These are phyloP conservation scores for Bombus cullumanus DNA, from an alignment of 1,140 invertebrate species.

Conservation along the genomic window DNA sequence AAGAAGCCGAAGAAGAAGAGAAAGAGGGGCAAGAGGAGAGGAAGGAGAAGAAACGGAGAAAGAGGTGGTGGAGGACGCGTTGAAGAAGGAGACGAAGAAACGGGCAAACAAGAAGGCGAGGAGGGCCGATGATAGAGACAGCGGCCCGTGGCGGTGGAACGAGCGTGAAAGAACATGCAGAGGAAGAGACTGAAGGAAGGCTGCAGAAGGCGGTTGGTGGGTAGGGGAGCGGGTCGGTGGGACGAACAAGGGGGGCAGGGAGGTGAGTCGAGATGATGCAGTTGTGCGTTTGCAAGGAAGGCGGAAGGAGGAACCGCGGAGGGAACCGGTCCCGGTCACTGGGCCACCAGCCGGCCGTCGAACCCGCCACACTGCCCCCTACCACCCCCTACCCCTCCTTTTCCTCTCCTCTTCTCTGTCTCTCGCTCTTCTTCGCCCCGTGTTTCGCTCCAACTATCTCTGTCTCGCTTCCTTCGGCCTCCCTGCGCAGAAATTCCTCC, in stretches of 20 bases:
- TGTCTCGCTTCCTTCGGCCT: slow-evolving; percentile 17
- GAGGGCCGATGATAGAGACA: slow-evolving; percentile 46
- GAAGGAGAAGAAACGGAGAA: slow-evolving; percentile 7
- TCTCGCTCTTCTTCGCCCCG: slow-evolving; percentile 29
- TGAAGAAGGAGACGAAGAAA: slow-evolving; percentile 24
- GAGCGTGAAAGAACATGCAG: slow-evolving; percentile 40
- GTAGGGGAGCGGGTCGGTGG: slow-evolving; percentile 51
- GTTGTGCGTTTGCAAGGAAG: slow-evolving; percentile 83
- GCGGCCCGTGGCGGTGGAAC: slow-evolving; percentile 2
- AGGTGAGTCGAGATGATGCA: slow-evolving; percentile 79
- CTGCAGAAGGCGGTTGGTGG: slow-evolving; percentile 35
- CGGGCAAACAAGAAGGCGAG: slow-evolving; percentile 9
- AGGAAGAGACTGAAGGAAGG: slow-evolving; percentile 45
- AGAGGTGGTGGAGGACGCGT: neutral
- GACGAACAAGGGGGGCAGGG: slow-evolving; percentile 47
- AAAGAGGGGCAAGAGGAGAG: neutral
- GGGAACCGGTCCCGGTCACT: slow-evolving; percentile 83
- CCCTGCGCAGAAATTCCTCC: neutral
- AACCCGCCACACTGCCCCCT: slow-evolving; percentile 79
- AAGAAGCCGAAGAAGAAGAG: slow-evolving; percentile 40
- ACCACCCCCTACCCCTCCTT: slow-evolving; percentile 63
- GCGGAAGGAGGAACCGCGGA: slow-evolving; percentile 82
- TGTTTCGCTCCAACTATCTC: slow-evolving; percentile 26
- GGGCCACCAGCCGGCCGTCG: slow-evolving; percentile 82
- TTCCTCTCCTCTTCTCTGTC: slow-evolving; percentile 21